Evolutionary conservation across 2,888 invertebrate species (phyloP).

Genomic region (Diaprepes abbreviatus): DNA sequence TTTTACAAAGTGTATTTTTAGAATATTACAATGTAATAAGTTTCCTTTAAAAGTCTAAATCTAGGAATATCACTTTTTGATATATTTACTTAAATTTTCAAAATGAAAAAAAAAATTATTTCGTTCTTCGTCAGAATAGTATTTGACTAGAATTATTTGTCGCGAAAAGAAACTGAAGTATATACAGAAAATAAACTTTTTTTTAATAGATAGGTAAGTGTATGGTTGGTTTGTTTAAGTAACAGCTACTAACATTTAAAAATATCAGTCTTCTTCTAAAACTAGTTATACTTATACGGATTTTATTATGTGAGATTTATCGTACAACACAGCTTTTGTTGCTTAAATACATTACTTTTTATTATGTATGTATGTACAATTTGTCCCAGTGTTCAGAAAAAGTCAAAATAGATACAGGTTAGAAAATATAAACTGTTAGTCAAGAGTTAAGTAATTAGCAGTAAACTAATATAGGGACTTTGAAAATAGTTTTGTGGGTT

Average conservation of each 20-base stretch:
- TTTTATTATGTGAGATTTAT: conserved; percentile 27
- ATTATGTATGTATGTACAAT: conserved; percentile 2
- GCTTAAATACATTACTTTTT: conserved; percentile 17
- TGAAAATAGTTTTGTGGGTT: too few relatives aligned
- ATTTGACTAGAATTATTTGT: conserved; percentile 24
- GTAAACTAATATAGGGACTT: too few relatives aligned
- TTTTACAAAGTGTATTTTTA: conserved; percentile 22
- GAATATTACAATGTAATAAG: conserved; percentile 3
- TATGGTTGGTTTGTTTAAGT: not conserved
- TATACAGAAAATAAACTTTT: not conserved
- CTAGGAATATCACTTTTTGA: conserved; percentile 32
- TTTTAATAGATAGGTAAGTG: not conserved
- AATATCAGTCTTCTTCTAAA: conserved; percentile 45
- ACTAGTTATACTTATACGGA: conserved; percentile 4
- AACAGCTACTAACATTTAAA: conserved; percentile 20
- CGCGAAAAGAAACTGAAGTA: not conserved
- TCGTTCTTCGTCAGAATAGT: not conserved
- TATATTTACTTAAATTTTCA: conserved; percentile 13
- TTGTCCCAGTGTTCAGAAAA: conserved; percentile 1
- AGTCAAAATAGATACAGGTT: not conserved
- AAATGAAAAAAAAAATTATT: not conserved
- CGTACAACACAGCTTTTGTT: conserved; percentile 43
- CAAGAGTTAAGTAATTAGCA: too few relatives aligned
- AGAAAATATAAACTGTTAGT: too few relatives aligned
- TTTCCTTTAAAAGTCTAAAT: not conserved